Base-by-base conservation (phyloP, 2,888 invertebrate genomes). In the Aleiodes leptofemur region DNA sequence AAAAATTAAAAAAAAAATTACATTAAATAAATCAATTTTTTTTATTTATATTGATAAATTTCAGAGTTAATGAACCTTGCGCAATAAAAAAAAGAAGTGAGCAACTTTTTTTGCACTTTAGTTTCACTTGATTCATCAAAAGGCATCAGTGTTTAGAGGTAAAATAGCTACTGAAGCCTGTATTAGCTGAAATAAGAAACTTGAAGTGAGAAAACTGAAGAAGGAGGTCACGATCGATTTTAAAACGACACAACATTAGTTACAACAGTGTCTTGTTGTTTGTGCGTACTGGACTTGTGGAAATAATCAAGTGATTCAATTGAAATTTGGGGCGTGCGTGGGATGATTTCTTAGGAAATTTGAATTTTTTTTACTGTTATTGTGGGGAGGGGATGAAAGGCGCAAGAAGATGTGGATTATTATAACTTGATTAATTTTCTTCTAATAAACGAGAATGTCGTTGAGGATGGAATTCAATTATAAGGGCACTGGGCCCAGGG, bases 381-480 rank as follows among this genome's bases (percentile, higher is more conserved):
- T 23, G 70, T 57, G 16, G 4, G 8, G n/a, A 1, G n/a, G 11
- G n/a, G 13, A 50, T 51, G 48, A 51, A 23, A 51, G 51, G 14
- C 14, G 31, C 11, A 61, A 64, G 61, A 11, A 48, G 16, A 16
- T 43, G 55, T 55, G 38, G 56, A 56, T 29, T 34, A 29, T 53
- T 50, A 53, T 50, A 43, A 69, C 0, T 14, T n/a, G 38, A 72
- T 34, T 31, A 34, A 1, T 23, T 23, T 23, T 23, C 23, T 23
- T 23, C 23, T 23, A 23, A 23, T 23, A 23, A 29, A 51, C 5
- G 16, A 34, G 9, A n/a, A 55, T 81, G 82, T 83, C 81, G 59
- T 69, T 82, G 68, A 86, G 83, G 78, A 86, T 88, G 87, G 88
- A 88, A 79, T 86, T 88, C 72, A 83, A 84, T 34, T 87, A 87